Evolutionary conservation across 2,797 vertebrate genomes (phyloP), one percentile per base, ranked within the genome.

Genomic region (Ceyx erithaca): DNA sequence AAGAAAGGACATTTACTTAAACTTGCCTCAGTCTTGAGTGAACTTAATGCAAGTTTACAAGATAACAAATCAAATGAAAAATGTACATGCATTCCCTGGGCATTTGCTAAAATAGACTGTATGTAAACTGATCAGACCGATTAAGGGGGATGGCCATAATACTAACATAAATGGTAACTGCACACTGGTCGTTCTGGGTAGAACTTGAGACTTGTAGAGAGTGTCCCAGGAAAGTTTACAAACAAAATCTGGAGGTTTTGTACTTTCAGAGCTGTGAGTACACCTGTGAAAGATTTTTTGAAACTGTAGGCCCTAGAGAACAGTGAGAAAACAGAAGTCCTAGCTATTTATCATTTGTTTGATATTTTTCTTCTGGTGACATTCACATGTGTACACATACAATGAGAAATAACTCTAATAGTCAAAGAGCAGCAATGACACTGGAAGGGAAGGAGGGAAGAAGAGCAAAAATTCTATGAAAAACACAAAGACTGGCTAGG

Each of bases 311-410:
- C 43, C 43, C 54, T 89, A 84, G 40, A 78, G 20, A 35, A 51
- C 52, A 91, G 49, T 75, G 63, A 62, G 14, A 81, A 31, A 94
- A 87, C 4, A 3, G 5, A 91, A 88, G 18, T 49, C 9, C 9
- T 11, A 41, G 6, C 3, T 31, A 3, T 18, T 6, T 20, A 28
- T 16, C 2, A 7, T 2, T 21, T 12, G 21, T 54, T 12, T 4
- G 5, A 10, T 37, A 16, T 40, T 28, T 61, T 61, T 37, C 33
- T 26, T 14, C 22, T 25, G 22, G 9, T 57, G 52, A 68, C 18
- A 61, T 59, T 83, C 35, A 83, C 23, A 40, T 2, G 2, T 15
- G 25, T 31, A 66, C 12, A 58, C 5, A 43, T 18, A 52, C 6
- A 40, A 40, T 12, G 4, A 83, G 5, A 68, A 57, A 51, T 23